A percentile compares a stretch with the other conserved stretches of the same genome.
Evolutionary conservation across 2,113 vertebrate species (phyloP).

Genomic region (Zosterops lateralis): DNA sequence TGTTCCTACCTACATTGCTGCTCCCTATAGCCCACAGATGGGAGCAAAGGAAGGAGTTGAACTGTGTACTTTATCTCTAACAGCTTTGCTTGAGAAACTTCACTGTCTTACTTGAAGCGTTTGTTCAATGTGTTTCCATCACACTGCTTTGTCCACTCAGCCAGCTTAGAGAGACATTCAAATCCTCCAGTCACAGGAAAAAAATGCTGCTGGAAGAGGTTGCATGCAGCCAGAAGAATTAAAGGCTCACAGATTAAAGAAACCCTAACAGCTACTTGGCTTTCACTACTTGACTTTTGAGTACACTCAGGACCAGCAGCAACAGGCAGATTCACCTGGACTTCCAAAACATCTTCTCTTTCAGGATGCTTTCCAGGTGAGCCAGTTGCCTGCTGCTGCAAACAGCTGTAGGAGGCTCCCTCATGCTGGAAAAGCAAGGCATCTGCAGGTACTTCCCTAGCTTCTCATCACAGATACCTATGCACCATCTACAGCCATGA

Average conservation of each 20-base stretch:
- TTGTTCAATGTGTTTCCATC: not conserved
- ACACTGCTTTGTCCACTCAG: not conserved
- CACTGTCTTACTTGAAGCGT: not conserved
- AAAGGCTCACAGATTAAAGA: not conserved
- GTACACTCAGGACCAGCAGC: not conserved
- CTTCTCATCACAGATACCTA: not conserved
- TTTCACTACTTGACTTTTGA: not conserved
- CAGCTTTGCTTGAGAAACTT: not conserved
- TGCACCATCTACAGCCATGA: not conserved
- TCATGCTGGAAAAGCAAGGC: not conserved
- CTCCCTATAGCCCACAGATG: not conserved
- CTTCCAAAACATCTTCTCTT: not conserved
- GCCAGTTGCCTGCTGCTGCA: rapidly evolving
- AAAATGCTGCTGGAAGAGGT: not conserved
- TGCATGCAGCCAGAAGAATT: not conserved
- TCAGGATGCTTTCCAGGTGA: not conserved
- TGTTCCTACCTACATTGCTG: not conserved
- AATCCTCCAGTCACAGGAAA: not conserved
- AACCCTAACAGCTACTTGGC: not conserved
- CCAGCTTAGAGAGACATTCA: not conserved
- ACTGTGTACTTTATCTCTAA: not conserved
- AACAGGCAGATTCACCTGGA: not conserved
- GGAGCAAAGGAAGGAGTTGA: not conserved
- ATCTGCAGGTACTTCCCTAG: no score
- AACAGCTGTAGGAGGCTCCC: not conserved